Evolutionary conservation across 2,113 vertebrate genomes (phyloP), one percentile per base, ranked within the genome.

Genomic region (Crypturellus undulatus): DNA sequence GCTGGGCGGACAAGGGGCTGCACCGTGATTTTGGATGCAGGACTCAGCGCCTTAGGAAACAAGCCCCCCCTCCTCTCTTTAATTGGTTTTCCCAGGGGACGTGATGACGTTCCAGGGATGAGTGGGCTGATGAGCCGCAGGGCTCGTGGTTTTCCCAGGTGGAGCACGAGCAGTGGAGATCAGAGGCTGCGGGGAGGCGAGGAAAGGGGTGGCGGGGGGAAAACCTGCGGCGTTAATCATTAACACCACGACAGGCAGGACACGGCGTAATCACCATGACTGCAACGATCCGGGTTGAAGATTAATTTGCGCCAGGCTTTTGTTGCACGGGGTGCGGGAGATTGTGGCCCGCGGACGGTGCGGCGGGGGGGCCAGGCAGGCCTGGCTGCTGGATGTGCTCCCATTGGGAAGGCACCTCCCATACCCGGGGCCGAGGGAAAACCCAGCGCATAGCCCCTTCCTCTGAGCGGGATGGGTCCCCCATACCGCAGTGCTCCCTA

Each of bases 221-320:
- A 16, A 38, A 58, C 22, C 42, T n/a, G 80, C 51, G 68, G 2
- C 3, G 51, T 96, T 95, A 95, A 96, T 90, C 38, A 86, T 96
- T 96, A 95, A 93, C 18, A 1, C 47, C 0, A 6, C 2, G 6
- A 42, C 1, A 1, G 52, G 79, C 58, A 90, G 86, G 62, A 64
- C 58, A 32, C 4, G 1, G 34, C 2, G 3, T 45, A 93, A 83
- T 51, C 80, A 64, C 43, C 16, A 1, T 34, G 47, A 36, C 8
- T 3, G 25, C 60, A 91, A 70, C 51, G 36, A 62, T 43, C 24
- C 3, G 15, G 26, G 94, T n/a, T 89, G 92, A 94, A 94, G 92
- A 92, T 95, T 93, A 93, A 96, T 89, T 93, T 1, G 2, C 56
- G 0, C 1, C 20, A 1, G 12, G 64, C 34, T 28, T 47, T 78